A percentile compares a stretch with the other conserved stretches of the same genome.
Evolutionary conservation across 2,888 invertebrate genomes (phyloP).

Genomic region (Anodontia alba): DNA sequence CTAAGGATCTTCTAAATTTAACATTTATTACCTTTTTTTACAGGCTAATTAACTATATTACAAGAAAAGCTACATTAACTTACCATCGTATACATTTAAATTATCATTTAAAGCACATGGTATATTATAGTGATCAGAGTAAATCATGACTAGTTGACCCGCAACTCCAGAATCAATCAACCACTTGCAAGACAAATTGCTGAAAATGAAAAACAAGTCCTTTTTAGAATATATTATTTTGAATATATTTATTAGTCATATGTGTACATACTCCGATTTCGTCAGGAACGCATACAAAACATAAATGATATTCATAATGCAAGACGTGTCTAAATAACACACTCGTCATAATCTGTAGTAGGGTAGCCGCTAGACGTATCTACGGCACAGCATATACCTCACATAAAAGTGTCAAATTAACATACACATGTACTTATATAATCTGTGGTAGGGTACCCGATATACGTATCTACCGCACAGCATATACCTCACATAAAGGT

Average conservation of each 20-base stretch:
- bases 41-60: too few species aligned
- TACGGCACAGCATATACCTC: too few species aligned
- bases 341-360: too few species aligned
- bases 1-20: too few species aligned
- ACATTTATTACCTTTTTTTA: too few species aligned
- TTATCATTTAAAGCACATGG: constrained; percentile 41
- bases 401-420: too few species aligned
- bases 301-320: not conserved
- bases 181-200: constrained; percentile 49
- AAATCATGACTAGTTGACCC: constrained; percentile 48
- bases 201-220: constrained; percentile 32
- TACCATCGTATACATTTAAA: constrained; percentile 54
- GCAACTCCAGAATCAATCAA: constrained; percentile 50
- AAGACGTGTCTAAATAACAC: too few species aligned
- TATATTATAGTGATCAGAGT: constrained; percentile 38
- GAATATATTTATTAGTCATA: not conserved
- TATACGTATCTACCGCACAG: too few species aligned
- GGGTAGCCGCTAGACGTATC: constrained; percentile 23
- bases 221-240: not conserved
- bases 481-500: too few species aligned
- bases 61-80: too few species aligned
- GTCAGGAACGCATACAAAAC: not conserved
- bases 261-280: not conserved
- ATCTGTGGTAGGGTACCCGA: too few species aligned
- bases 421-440: too few species aligned